phyloP scores from a whole-genome alignment of 2,888 invertebrate genomes.

The Lamellibrachia columna region DNA sequence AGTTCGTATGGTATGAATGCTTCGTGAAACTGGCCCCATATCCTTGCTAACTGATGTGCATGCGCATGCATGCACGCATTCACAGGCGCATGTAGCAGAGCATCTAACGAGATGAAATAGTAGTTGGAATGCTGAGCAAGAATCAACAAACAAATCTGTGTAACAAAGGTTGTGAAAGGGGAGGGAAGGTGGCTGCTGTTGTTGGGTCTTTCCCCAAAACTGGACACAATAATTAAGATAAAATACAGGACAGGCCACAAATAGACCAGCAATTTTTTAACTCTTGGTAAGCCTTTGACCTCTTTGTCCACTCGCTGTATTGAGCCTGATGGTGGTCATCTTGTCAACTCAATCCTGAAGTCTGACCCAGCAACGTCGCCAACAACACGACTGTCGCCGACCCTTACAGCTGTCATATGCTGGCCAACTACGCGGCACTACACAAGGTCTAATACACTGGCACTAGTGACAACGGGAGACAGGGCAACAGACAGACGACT shows the following conservation, averaged over 20 bases:
- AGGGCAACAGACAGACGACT: neutral
- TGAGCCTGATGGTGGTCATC: too few relatives aligned
- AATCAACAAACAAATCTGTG: neutral
- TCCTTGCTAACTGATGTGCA: neutral
- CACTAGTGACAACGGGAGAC: neutral
- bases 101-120: too few relatives aligned
- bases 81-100: neutral
- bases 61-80: neutral
- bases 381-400: neutral
- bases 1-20: neutral
- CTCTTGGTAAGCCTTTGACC: too few relatives aligned
- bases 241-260: too few relatives aligned
- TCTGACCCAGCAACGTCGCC: neutral
- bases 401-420: too few relatives aligned
- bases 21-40: neutral
- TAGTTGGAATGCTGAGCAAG: neutral
- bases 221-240: too few relatives aligned
- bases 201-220: neutral
- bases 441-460: neutral
- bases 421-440: neutral
- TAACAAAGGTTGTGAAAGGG: neutral
- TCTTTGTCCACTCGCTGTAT: too few relatives aligned
- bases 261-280: too few relatives aligned
- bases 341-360: too few relatives aligned
- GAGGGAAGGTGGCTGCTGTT: neutral